Evolutionary conservation across 2,113 vertebrate genomes (phyloP).

Genomic region (Edolisoma coerulescens): DNA sequence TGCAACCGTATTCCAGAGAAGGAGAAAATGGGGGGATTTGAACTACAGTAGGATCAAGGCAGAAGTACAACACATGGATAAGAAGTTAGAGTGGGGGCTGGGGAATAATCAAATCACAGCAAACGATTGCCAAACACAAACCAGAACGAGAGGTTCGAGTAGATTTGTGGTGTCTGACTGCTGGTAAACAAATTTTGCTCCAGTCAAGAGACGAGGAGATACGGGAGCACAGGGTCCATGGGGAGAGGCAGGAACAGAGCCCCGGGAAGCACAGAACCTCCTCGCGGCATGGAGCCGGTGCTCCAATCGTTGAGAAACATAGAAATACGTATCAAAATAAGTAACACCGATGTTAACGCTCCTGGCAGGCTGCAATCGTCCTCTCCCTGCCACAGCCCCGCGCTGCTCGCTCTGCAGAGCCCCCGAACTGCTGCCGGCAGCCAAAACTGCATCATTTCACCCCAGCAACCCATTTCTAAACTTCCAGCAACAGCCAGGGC

Average conservation of each 20-base stretch:
- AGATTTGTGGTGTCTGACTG: neutral
- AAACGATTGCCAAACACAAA: neutral
- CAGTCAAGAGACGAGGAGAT: neutral
- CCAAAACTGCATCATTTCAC: neutral
- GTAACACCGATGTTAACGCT: rapidly evolving
- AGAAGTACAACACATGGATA: neutral
- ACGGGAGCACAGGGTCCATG: neutral
- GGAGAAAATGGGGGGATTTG: neutral
- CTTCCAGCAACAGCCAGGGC: neutral
- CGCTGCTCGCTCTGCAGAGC: neutral
- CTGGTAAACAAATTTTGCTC: conserved; percentile 27
- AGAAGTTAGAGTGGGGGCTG: neutral
- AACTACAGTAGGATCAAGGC: rapidly evolving
- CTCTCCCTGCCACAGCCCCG: neutral
- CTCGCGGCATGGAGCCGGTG: neutral
- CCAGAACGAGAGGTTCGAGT: neutral
- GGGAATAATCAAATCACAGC: neutral
- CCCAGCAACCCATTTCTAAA: neutral
- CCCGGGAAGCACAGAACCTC: neutral
- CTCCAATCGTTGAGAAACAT: neutral
- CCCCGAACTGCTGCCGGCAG: neutral
- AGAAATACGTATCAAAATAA: neutral
- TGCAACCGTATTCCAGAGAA: neutral
- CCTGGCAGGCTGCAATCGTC: neutral
- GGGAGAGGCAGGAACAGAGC: neutral